Evolutionary conservation across 2,888 invertebrate species (phyloP).

Genomic region (Oxytorus armatus): DNA sequence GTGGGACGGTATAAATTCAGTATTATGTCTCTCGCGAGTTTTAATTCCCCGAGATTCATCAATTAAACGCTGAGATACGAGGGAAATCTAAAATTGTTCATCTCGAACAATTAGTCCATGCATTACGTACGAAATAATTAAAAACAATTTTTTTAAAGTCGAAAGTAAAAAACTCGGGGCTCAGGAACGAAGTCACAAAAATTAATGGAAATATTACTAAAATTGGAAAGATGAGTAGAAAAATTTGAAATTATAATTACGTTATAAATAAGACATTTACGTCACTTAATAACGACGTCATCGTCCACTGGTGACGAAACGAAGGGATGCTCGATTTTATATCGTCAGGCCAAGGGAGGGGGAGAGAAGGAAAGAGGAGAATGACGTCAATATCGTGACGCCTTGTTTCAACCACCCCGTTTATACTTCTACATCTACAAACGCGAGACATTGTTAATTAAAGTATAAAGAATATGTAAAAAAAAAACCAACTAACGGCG

Average conservation of each 20-base stretch:
- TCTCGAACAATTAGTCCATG: neutral
- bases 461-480: neutral
- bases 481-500: conserved; percentile 5
- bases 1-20: conserved; percentile 19
- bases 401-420: conserved; percentile 15
- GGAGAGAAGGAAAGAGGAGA: neutral
- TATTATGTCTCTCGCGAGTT: conserved; percentile 22
- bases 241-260: too few species aligned
- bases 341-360: too few species aligned
- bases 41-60: neutral
- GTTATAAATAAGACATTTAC: neutral
- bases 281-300: conserved; percentile 63
- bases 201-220: too few species aligned
- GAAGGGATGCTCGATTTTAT: conserved; percentile 16
- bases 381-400: conserved; percentile 44
- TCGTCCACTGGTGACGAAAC: conserved; percentile 56
- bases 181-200: too few species aligned
- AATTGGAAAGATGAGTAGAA: too few species aligned
- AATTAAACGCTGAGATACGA: conserved; percentile 16
- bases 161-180: too few species aligned
- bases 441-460: too few species aligned
- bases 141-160: too few species aligned
- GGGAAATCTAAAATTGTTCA: conserved; percentile 28
- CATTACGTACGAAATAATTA: neutral
- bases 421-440: neutral